Evolutionary conservation across 2,113 vertebrate species (phyloP).

Genomic region (Tyrannus savana): DNA sequence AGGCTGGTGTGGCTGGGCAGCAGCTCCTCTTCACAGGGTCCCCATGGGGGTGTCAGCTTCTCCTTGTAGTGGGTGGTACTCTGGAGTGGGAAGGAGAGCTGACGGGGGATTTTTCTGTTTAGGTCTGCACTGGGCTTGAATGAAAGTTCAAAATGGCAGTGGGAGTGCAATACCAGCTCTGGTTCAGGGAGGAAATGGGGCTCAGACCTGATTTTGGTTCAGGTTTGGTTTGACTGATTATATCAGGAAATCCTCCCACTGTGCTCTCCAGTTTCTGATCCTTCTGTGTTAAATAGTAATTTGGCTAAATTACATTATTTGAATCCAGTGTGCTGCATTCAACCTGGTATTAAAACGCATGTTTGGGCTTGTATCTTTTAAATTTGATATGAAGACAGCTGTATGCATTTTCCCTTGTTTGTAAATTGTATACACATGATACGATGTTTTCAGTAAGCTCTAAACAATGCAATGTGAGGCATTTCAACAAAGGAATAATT

Average conservation of each 20-base stretch:
- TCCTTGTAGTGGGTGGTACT: neutral
- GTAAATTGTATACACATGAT: constrained; percentile 69
- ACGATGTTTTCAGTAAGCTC: constrained; percentile 68
- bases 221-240: constrained; percentile 21
- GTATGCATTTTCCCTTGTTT: constrained; percentile 58
- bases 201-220: neutral
- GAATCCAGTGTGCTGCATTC: neutral
- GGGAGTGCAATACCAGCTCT: neutral
- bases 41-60: neutral
- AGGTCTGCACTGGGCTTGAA: neutral
- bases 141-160: neutral
- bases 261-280: constrained; percentile 10
- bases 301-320: constrained; percentile 29
- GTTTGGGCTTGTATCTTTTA: constrained; percentile 42
- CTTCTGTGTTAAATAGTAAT: neutral
- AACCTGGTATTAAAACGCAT: constrained; percentile 18
- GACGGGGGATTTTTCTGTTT: neutral
- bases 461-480: constrained; percentile 73
- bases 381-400: constrained; percentile 69
- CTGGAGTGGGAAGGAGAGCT: neutral
- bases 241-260: constrained; percentile 2
- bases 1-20: neutral
- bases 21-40: neutral
- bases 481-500: constrained; percentile 68
- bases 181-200: neutral